Percentiles rank a stretch among this genome's conserved stretches.
Evolutionary conservation across 2,113 vertebrate species (phyloP).

Genomic region (Penelope pileata): DNA sequence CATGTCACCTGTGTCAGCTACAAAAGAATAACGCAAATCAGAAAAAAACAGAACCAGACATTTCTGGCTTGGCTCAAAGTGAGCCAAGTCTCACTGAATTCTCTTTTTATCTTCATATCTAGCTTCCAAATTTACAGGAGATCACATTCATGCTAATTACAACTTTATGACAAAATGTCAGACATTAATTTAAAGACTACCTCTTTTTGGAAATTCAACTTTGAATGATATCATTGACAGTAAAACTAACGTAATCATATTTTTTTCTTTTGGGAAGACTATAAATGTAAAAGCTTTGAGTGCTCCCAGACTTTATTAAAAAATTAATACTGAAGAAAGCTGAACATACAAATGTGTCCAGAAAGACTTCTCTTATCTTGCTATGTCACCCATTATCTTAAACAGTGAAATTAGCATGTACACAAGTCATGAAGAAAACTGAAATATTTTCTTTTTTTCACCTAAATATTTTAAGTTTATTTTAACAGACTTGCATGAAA

Average conservation of each 20-base stretch:
- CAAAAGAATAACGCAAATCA: not conserved
- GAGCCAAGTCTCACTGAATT: not conserved
- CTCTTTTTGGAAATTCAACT: not conserved
- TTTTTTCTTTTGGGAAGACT: not conserved
- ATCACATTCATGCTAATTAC: not conserved
- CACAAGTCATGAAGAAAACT: not conserved
- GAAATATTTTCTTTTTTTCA: not conserved
- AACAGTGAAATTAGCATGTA: not conserved
- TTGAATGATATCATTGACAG: not conserved
- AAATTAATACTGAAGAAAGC: not conserved
- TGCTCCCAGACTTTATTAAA: not conserved
- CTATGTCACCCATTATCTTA: not conserved
- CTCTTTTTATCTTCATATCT: not conserved
- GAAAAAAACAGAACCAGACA: not conserved
- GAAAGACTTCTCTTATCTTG: not conserved
- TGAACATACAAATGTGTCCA: not conserved
- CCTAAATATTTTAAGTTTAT: not conserved
- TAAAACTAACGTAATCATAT: rapidly evolving
- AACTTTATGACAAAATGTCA: not conserved
- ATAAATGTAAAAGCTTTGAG: not conserved
- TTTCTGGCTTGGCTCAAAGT: not conserved
- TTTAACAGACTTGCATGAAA: not conserved
- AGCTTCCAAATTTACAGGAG: not conserved
- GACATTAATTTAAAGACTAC: not conserved
- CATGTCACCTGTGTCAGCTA: not conserved